These are phyloP conservation scores for Macrochelys suwanniensis DNA, from an alignment of 2,797 vertebrate genomes.

Conservation along the genomic window DNA sequence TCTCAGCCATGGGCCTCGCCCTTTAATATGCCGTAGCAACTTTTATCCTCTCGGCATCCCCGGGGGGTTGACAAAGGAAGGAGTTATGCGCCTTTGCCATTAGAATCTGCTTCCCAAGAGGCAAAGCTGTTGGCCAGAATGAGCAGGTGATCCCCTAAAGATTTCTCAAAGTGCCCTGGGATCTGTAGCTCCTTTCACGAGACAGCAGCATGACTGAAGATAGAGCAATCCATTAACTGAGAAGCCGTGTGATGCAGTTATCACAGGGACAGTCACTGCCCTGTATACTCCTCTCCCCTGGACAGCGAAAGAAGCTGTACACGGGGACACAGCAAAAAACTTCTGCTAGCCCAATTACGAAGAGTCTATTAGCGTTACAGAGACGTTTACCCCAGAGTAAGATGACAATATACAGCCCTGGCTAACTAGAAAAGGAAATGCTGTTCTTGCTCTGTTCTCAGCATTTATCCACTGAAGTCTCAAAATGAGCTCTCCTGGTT, in stretches of 20 bases:
- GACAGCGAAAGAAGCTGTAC: background rate
- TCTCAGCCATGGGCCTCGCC: background rate
- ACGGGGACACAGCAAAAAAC: background rate
- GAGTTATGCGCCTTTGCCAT: background rate
- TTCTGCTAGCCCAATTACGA: background rate
- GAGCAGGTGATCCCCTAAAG: background rate
- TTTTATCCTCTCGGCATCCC: background rate
- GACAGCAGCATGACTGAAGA: background rate
- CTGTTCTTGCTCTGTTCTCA: background rate
- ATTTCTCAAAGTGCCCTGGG: background rate
- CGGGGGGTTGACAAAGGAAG: background rate
- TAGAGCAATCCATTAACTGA: background rate
- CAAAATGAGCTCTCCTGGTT: background rate
- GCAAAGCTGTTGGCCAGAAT: background rate
- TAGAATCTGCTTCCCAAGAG: background rate
- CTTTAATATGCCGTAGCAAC: background rate
- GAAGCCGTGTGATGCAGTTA: background rate
- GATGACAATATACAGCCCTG: accelerated
- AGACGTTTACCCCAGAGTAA: background rate
- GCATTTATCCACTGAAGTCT: background rate
- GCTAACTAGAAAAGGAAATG: background rate
- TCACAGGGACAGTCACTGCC: background rate
- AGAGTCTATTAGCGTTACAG: background rate
- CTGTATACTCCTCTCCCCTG: background rate
- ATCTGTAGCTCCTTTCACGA: background rate